Evolutionary conservation across 1,140 invertebrate species (phyloP).

Genomic region (Drosophila nannoptera): DNA sequence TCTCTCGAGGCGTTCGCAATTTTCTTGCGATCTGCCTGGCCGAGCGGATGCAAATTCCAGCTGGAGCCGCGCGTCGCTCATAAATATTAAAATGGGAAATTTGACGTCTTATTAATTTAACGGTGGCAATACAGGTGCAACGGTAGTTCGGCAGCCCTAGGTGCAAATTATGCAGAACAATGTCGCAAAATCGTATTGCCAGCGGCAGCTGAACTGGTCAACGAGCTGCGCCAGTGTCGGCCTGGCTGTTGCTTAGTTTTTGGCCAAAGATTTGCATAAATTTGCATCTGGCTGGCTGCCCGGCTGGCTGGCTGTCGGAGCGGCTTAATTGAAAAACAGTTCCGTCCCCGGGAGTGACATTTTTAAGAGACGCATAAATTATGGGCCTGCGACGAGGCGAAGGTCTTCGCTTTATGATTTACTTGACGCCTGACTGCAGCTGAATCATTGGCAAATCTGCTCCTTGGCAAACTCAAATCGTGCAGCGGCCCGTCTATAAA

Average conservation of each 20-base stretch:
- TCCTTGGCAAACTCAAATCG: constrained; percentile 22
- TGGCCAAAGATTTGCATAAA: constrained; percentile 73
- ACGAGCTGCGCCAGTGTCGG: constrained; percentile 19
- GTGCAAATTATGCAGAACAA: constrained; percentile 71
- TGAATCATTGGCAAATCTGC: constrained; percentile 74
- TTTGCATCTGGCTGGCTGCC: constrained; percentile 55
- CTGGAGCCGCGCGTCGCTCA: constrained; percentile 37
- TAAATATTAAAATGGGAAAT: constrained; percentile 74
- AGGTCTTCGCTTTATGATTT: constrained; percentile 57
- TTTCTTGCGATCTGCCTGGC: background rate
- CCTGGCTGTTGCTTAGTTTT: constrained; percentile 63
- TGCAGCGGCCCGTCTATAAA: constrained; percentile 21
- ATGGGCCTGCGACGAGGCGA: constrained; percentile 31
- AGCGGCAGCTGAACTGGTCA: constrained; percentile 30
- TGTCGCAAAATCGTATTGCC: constrained; percentile 62
- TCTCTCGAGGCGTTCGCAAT: too few species aligned
- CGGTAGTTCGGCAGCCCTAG: constrained; percentile 58
- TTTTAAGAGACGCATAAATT: constrained; percentile 72
- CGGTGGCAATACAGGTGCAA: constrained; percentile 55
- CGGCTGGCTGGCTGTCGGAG: too few species aligned
- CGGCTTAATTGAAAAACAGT: constrained; percentile 68
- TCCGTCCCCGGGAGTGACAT: constrained; percentile 56
- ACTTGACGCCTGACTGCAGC: constrained; percentile 62
- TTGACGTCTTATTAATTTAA: constrained; percentile 75
- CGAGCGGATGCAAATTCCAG: constrained; percentile 42